phyloP scores from a whole-genome alignment of 2,797 vertebrate genomes.

The Channallabes apus region DNA sequence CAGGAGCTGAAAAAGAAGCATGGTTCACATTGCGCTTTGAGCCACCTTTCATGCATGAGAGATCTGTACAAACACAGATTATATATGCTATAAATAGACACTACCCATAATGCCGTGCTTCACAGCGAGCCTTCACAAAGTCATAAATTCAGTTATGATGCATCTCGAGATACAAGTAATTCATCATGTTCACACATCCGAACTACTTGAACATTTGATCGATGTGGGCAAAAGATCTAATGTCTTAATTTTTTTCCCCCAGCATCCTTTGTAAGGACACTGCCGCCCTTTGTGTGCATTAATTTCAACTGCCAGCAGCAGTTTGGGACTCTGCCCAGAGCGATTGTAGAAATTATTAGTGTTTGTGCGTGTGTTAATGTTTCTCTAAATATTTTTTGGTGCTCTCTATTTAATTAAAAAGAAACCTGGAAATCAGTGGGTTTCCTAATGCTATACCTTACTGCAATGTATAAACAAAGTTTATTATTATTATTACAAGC shows the following conservation, averaged over 20 bases:
- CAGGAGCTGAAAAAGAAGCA: background rate
- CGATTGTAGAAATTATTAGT: conserved; percentile 21
- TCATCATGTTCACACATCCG: conserved; percentile 7
- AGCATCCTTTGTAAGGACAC: background rate
- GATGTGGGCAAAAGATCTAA: background rate
- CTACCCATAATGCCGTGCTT: conserved; percentile 5
- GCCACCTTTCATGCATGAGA: conserved; percentile 22
- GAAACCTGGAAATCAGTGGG: background rate
- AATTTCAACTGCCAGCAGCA: conserved; percentile 13
- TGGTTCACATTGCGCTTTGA: background rate
- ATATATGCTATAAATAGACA: conserved; percentile 22
- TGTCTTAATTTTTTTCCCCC: background rate
- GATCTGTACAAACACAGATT: conserved; percentile 10
- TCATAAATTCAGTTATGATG: conserved; percentile 12
- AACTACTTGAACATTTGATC: background rate
- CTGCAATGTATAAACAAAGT: background rate
- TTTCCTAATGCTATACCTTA: background rate
- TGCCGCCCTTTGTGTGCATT: background rate
- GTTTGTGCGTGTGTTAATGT: conserved; percentile 29
- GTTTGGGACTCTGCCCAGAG: conserved; percentile 30
- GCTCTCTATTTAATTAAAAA: background rate
- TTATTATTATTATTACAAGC: background rate
- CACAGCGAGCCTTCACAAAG: background rate
- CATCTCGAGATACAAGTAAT: conserved; percentile 1
- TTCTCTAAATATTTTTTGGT: conserved; percentile 27